A percentile compares a stretch with the other conserved stretches of the same genome.
phyloP scores from a whole-genome alignment of 2,797 vertebrate genomes.

The Aplochiton taeniatus region DNA sequence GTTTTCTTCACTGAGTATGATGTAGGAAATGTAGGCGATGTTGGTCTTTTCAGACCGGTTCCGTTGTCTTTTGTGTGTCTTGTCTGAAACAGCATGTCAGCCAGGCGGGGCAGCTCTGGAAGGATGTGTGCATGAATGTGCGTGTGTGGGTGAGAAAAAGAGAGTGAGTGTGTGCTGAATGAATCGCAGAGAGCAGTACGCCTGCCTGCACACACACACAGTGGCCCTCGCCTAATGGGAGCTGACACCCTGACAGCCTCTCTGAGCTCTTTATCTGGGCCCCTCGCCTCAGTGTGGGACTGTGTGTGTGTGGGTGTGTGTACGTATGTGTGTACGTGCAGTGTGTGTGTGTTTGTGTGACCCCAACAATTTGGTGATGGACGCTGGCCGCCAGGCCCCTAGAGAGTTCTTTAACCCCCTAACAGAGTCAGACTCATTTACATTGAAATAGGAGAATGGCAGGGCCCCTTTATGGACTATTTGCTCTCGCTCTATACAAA shows the following conservation, averaged over 20 bases:
- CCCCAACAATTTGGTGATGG: slow-evolving; percentile 58
- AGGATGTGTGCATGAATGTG: slow-evolving; percentile 30
- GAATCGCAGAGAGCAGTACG: slow-evolving; percentile 68
- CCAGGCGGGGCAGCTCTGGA: slow-evolving; percentile 66
- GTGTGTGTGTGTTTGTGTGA: slow-evolving; percentile 60
- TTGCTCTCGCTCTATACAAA: slow-evolving; percentile 73
- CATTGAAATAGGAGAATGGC: slow-evolving; percentile 81
- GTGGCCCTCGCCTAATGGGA: slow-evolving; percentile 75
- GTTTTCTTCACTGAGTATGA: slow-evolving; percentile 45
- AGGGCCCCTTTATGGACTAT: slow-evolving; percentile 77
- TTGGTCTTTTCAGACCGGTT: slow-evolving; percentile 73
- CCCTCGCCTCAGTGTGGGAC: slow-evolving; percentile 58
- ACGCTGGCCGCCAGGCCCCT: slow-evolving; percentile 68
- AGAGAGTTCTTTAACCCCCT: slow-evolving; percentile 77
- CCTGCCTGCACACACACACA: slow-evolving; percentile 69
- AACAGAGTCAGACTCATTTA: slow-evolving; percentile 84
- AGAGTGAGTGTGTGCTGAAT: slow-evolving; percentile 45
- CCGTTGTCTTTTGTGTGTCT: slow-evolving; percentile 75
- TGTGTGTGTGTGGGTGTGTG: slow-evolving; percentile 34
- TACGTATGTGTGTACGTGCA: slow-evolving; percentile 15
- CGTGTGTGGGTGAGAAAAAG: slow-evolving; percentile 22
- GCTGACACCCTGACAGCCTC: slow-evolving; percentile 74
- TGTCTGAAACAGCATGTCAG: slow-evolving; percentile 76
- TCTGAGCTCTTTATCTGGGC: slow-evolving; percentile 80
- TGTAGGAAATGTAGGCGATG: slow-evolving; percentile 77